phyloP scores from a whole-genome alignment of 2,888 invertebrate species.

The Thalpophila matura region DNA sequence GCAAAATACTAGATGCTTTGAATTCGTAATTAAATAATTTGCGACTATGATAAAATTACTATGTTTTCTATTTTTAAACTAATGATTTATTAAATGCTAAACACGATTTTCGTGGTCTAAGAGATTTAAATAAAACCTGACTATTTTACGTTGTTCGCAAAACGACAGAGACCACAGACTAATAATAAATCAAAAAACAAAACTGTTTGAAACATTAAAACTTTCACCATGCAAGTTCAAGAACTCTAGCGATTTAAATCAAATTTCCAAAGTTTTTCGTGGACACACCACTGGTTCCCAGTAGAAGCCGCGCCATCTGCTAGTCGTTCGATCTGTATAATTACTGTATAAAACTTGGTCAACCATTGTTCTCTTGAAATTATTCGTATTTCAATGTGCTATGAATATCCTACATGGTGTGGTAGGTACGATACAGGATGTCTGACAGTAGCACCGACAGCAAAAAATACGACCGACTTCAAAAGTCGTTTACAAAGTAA shows the following conservation, averaged over 20 bases:
- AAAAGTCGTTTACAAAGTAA: no score
- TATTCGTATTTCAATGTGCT: slow-evolving; percentile 23
- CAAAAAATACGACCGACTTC: no score
- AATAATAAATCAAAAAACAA: slow-evolving; percentile 38
- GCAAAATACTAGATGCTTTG: no score
- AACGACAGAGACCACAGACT: slow-evolving; percentile 1
- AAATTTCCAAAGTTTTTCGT: slow-evolving; percentile 51
- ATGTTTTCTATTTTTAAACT: no score
- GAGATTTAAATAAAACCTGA: neutral
- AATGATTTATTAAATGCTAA: no score
- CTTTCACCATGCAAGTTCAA: slow-evolving; percentile 30
- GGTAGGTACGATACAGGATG: no score
- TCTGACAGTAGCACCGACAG: no score
- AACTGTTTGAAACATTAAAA: slow-evolving; percentile 29
- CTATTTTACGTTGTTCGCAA: neutral
- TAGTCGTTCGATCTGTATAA: slow-evolving; percentile 65
- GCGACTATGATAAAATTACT: no score
- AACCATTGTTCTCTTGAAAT: slow-evolving; percentile 27
- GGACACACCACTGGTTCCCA: slow-evolving; percentile 22
- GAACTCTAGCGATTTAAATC: slow-evolving; percentile 44
- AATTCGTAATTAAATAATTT: no score
- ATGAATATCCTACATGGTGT: no score
- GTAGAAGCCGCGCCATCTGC: slow-evolving; percentile 66
- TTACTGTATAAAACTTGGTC: slow-evolving; percentile 68
- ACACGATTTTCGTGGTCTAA: no score